Base-by-base conservation (phyloP, 2,797 vertebrate species). In the Microctenopoma lineatum region DNA sequence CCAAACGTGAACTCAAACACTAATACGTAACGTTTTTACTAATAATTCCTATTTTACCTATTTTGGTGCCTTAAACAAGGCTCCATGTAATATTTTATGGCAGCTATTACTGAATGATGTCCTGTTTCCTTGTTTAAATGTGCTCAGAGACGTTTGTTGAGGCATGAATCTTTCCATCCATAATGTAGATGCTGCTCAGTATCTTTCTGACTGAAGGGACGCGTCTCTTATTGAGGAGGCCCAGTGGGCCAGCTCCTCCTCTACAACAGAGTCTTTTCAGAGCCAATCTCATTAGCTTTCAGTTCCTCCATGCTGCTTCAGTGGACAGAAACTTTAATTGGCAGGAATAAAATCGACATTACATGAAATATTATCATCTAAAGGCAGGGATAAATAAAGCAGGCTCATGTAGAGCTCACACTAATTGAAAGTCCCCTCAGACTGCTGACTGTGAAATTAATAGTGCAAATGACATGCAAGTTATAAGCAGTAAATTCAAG, bases 371-470 rank as follows among this genome's bases (percentile, higher is more conserved):
- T 85, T 69, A 90, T 87, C 34, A 71, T 81, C 77, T 55, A 67
- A 79, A 61, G 48, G 72, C 52, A 55, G 75, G 66, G 74, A 92
- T 91, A 89, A 92, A 92, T 92, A 89, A 89, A 69, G 74, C 18
- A 16, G 57, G 42, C 66, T 66, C 41, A 5, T 85, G 80, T 80
- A 52, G n/a, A 62, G 73, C 74, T 68, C 15, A 47, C 51, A 41
- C 79, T 92, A 89, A 92, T 87, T 88, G 81, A 92, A 88, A 85
- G 78, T 85, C 81, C 59, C 45, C 27, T 81, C 65, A 75, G 83
- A 92, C 59, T 86, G 91, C 90, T 93, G 92, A 93, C 87, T 84
- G 64, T 67, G 83, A 70, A 84, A 85, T 75, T 77, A 76, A 85
- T 80, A 39, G 70, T 18, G 47, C 46, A 84, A 75, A 85, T 71